Percentiles rank a stretch among this genome's conserved stretches.
These are phyloP conservation scores for Carollia perspicillata DNA, from an alignment of 2,113 vertebrate genomes.

Conservation along the genomic window DNA sequence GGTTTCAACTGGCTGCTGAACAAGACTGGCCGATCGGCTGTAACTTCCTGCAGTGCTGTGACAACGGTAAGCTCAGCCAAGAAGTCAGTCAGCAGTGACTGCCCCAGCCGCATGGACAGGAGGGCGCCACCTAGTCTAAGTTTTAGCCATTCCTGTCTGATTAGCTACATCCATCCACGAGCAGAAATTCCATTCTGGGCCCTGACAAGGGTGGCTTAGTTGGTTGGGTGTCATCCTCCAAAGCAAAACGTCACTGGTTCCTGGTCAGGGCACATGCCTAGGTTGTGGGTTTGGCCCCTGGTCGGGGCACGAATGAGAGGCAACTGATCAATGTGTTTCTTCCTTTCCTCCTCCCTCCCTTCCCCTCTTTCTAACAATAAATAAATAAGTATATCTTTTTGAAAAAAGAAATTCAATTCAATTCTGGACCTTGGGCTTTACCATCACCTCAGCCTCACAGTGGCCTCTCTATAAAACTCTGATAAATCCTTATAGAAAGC, in stretches of 20 bases:
- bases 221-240: too few relatives aligned
- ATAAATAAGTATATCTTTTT: too few relatives aligned
- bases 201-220: too few relatives aligned
- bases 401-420: background rate
- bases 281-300: too few relatives aligned
- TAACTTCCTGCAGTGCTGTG: background rate
- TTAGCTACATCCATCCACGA: background rate
- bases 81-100: background rate
- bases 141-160: background rate
- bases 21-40: background rate
- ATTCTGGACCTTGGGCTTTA: background rate
- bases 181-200: background rate
- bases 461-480: background rate
- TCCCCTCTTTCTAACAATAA: too few relatives aligned
- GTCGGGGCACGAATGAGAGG: too few relatives aligned
- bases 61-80: background rate
- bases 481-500: conserved; percentile 32
- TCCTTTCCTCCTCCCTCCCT: too few relatives aligned
- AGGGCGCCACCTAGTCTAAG: background rate
- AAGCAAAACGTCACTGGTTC: too few relatives aligned
- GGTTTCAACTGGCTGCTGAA: background rate
- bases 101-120: background rate
- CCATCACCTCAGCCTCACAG: background rate
- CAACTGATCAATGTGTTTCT: too few relatives aligned
- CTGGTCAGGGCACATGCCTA: too few relatives aligned